Evolutionary conservation across 1,140 invertebrate genomes (phyloP).

Genomic region (Pachyrhynchus sulphureomaculatus): DNA sequence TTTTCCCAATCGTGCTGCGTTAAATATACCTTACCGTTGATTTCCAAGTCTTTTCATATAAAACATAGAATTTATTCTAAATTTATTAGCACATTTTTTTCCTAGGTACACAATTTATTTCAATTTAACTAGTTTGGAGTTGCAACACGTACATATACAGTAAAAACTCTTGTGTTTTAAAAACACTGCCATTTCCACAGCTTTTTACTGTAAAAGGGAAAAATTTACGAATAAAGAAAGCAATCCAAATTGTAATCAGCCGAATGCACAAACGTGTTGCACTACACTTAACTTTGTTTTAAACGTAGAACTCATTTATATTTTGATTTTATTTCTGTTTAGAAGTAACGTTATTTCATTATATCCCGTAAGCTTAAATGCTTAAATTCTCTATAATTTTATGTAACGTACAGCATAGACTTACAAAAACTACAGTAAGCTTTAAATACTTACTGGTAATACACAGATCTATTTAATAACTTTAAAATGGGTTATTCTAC

Average conservation of each 20-base stretch:
- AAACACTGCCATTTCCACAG: conserved; percentile 8
- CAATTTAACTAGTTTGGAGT: not conserved
- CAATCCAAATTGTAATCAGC: not conserved
- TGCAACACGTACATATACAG: not conserved
- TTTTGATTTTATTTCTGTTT: no score
- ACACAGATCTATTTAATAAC: no score
- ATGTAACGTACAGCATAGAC: no score
- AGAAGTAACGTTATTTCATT: no score
- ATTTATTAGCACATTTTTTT: conserved; percentile 9
- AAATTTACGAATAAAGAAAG: conserved; percentile 4
- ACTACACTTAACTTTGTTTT: no score
- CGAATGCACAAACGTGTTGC: not conserved
- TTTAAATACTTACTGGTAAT: no score
- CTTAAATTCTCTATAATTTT: no score
- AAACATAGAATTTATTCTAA: conserved; percentile 30
- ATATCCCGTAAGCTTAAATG: no score
- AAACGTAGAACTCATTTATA: no score
- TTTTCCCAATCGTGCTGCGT: conserved; percentile 31
- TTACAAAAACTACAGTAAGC: no score
- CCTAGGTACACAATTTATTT: conserved; percentile 5
- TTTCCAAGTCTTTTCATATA: conserved; percentile 27
- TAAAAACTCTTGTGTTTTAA: conserved; percentile 14
- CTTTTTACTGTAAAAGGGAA: conserved; percentile 7
- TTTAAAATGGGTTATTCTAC: no score
- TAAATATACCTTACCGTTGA: conserved; percentile 35